Evolutionary conservation across 1,140 invertebrate species (phyloP).

Genomic region (Papilio helenus): DNA sequence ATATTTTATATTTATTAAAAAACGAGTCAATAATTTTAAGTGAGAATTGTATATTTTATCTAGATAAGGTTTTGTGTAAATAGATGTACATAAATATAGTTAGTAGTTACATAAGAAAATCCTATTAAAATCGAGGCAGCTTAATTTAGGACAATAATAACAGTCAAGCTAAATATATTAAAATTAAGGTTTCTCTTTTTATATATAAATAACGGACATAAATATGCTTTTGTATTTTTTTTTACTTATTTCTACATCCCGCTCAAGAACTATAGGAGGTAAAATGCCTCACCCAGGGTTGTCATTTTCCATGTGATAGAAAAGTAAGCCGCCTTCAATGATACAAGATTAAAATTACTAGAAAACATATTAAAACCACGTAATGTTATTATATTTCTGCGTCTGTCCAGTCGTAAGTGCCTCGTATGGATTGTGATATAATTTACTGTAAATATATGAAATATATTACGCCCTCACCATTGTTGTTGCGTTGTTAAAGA

Average conservation of each 20-base stretch:
- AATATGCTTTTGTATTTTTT: background rate
- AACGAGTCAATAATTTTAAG: conserved; percentile 81
- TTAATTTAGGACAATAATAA: conserved; percentile 3
- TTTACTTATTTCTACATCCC: background rate
- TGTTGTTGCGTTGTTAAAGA: conserved; percentile 42
- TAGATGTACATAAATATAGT: conserved; percentile 45
- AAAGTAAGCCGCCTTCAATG: conserved; percentile 38
- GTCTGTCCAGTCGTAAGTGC: conserved; percentile 39
- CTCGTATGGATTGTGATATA: conserved; percentile 55
- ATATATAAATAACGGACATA: background rate
- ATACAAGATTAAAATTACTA: conserved; percentile 40
- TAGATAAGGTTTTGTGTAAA: conserved; percentile 63
- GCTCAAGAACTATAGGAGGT: background rate
- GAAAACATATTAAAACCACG: conserved; percentile 36
- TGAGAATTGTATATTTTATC: conserved; percentile 71
- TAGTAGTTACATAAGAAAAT: conserved; percentile 8
- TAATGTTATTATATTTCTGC: conserved; percentile 39
- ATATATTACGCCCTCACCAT: conserved; percentile 40
- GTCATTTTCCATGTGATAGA: conserved; percentile 30
- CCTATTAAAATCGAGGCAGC: conserved; percentile 35
- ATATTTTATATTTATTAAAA: conserved; percentile 76
- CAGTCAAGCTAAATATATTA: background rate
- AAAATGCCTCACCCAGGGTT: conserved; percentile 10
- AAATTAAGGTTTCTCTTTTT: conserved; percentile 1
- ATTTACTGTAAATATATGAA: conserved; percentile 51